Evolutionary conservation across 1,140 invertebrate genomes (phyloP).

Genomic region (Papilio polytes): DNA sequence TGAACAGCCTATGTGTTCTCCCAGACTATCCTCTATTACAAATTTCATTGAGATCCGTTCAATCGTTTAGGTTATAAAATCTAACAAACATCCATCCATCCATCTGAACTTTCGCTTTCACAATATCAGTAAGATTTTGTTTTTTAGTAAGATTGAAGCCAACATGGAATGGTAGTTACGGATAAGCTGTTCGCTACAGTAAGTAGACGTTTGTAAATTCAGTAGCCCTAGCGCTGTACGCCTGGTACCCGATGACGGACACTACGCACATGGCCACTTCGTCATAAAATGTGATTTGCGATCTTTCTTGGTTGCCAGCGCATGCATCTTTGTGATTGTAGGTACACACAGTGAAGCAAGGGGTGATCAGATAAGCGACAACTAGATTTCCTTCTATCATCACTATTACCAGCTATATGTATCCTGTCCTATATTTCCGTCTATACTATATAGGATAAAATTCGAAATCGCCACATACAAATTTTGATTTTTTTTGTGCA

Average conservation of each 20-base stretch:
- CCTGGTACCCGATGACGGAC: constrained; percentile 56
- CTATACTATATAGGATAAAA: too few relatives aligned
- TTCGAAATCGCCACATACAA: too few relatives aligned
- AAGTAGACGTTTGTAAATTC: background rate
- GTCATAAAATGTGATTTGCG: constrained; percentile 77
- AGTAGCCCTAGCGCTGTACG: constrained; percentile 37
- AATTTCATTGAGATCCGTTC: too few relatives aligned
- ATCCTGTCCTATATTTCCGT: background rate
- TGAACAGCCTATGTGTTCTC: too few relatives aligned
- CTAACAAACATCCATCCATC: too few relatives aligned
- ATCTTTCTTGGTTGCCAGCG: constrained; percentile 52
- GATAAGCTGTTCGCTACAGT: background rate
- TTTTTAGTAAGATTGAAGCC: too few relatives aligned
- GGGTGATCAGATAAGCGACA: background rate
- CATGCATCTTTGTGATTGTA: constrained; percentile 51
- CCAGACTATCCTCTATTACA: too few relatives aligned
- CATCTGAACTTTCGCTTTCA: too few relatives aligned
- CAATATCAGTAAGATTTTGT: too few relatives aligned
- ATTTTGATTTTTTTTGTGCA: too few relatives aligned
- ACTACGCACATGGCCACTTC: constrained; percentile 66
- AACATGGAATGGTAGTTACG: background rate
- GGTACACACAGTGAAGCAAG: background rate
- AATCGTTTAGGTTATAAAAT: too few relatives aligned
- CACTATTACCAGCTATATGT: too few relatives aligned
- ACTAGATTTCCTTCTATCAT: background rate